A percentile compares a stretch with the other conserved stretches of the same genome.
Conservation (phyloP, 2,888 invertebrate species). For the Salticus scenicus region DNA sequence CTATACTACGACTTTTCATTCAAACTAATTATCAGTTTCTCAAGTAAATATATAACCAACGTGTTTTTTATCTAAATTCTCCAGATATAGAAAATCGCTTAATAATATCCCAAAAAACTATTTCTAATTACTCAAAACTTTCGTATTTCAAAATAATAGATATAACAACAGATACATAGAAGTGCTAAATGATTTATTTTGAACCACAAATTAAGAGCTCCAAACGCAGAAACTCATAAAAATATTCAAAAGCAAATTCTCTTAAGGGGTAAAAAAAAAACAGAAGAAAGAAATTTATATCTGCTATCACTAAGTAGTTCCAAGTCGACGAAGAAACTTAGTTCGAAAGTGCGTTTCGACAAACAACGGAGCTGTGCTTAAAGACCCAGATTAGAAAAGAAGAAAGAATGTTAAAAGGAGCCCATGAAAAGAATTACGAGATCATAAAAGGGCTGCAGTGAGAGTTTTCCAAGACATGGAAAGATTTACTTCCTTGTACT, state of each 20-base stretch:
- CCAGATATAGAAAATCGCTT: too few species aligned
- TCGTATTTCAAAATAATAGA: too few species aligned
- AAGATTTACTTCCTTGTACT: slow-evolving; percentile 51
- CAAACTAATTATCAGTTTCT: too few species aligned
- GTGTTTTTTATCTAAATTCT: too few species aligned
- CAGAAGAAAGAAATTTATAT: slow-evolving; percentile 40
- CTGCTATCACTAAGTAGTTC: slow-evolving; percentile 26
- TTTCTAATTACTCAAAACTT: too few species aligned
- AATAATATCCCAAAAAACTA: too few species aligned
- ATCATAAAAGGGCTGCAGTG: slow-evolving; percentile 60
- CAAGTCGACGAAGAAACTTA: slow-evolving; percentile 45
- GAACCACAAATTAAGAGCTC: not conserved
- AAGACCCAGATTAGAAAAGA: slow-evolving; percentile 39
- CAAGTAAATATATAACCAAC: too few species aligned
- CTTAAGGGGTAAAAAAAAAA: not conserved
- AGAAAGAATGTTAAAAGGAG: slow-evolving; percentile 53
- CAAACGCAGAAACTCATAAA: not conserved
- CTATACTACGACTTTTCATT: too few species aligned
- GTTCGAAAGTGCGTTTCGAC: slow-evolving; percentile 34
- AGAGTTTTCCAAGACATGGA: slow-evolving; percentile 40
- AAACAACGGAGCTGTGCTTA: slow-evolving; percentile 39
- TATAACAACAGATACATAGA: too few species aligned
- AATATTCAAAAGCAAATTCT: slow-evolving; percentile 1
- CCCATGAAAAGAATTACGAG: slow-evolving; percentile 55
- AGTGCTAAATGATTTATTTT: not conserved